Base-by-base conservation (phyloP, 2,888 invertebrate genomes). In the Apodemia zela region DNA sequence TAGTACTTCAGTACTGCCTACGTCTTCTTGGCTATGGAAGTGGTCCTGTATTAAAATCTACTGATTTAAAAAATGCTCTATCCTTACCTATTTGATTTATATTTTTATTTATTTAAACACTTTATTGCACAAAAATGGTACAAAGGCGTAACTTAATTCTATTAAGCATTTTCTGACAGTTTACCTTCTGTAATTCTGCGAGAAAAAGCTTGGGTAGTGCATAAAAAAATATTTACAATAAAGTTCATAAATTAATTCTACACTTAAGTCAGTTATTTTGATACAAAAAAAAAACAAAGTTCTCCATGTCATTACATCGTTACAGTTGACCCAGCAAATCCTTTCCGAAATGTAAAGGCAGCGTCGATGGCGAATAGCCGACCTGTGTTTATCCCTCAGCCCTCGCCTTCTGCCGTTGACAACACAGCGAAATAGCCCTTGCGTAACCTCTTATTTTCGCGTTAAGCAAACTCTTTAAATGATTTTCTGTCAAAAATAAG, bases 361-460 rank as follows among this genome's bases (percentile, higher is more conserved):
- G 71, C 72, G 70, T 70, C 79, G 78, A 75, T 72, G 72, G 72
- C 72, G 73, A 75, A 72, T 75, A 72, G 74, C 74, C 73, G 79
- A 76, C 79, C 82, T 83, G 80, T 82, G 84, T 79, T 54, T 54
- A 13, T 33, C 62, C 38, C 21, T 29, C 38, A 75, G 75, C 83
- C 81, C 80, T 78, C 76, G 75, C 62, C 61, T 80, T 79, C 87
- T 89, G 89, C 73, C 75, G 70, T 76, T 88, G 89, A 89, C 89
- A 89, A 80, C 81, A 79, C 76, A 81, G 72, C 73, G 76, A 75
- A 80, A 78, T 79, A 78, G 80, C 83, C 84, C 81, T 85, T 79
- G 79, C 81, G 82, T 79, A 82, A 83, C 81, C 79, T 83, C 80
- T 63, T 65, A 18, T 25, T 11, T 60, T 25, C 21, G 15, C 21